Conservation (phyloP, 2,888 invertebrate genomes). For the Nemurella pictetii region DNA sequence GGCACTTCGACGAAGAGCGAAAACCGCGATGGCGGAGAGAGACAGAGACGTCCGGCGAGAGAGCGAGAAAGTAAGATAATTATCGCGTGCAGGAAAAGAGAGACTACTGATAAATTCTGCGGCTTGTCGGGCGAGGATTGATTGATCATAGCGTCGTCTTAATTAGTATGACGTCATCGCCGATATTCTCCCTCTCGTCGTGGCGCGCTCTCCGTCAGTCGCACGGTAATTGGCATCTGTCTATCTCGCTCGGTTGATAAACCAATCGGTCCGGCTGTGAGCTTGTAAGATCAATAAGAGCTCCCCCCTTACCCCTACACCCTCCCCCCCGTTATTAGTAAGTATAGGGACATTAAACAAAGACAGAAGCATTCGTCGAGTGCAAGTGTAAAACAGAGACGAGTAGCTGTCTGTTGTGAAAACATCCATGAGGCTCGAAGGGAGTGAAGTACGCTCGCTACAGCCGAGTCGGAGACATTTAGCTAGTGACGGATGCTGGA, state of each 20-base stretch:
- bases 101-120: slow-evolving; percentile 31
- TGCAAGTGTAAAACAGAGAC: slow-evolving; percentile 28
- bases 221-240: slow-evolving; percentile 8
- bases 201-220: not conserved
- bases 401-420: slow-evolving; percentile 26
- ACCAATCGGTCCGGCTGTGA: slow-evolving; percentile 32
- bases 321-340: slow-evolving; percentile 29
- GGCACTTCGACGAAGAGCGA: not conserved
- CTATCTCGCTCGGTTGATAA: slow-evolving; percentile 27
- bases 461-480: not conserved
- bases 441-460: not conserved
- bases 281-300: slow-evolving; percentile 31
- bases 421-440: not conserved
- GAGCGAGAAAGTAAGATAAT: slow-evolving; percentile 2
- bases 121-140: slow-evolving; percentile 27
- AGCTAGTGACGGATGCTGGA: not conserved
- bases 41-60: not conserved
- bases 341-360: slow-evolving; percentile 29
- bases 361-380: slow-evolving; percentile 18
- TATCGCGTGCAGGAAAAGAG: slow-evolving; percentile 14
- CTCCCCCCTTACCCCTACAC: not conserved
- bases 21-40: not conserved
- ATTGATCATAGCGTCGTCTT: slow-evolving; percentile 33
- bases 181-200: slow-evolving; percentile 8
- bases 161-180: slow-evolving; percentile 31